phyloP scores from a whole-genome alignment of 2,113 vertebrate genomes.

The Microtus pennsylvanicus region DNA sequence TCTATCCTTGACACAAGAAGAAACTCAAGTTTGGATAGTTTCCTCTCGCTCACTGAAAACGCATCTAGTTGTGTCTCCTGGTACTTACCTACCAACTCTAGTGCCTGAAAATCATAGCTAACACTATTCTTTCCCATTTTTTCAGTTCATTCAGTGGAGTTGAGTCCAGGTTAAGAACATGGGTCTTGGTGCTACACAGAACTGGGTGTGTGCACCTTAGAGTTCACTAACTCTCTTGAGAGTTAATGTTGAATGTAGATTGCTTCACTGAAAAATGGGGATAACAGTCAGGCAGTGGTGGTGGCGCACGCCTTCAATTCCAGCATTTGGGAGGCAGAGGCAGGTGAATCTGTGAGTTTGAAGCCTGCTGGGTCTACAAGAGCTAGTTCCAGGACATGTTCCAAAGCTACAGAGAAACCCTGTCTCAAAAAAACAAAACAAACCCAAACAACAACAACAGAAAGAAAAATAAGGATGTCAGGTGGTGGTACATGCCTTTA shows the following conservation, averaged over 20 bases:
- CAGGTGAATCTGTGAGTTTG: too few relatives aligned
- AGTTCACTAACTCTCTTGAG: background rate
- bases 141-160: background rate
- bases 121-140: background rate
- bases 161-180: background rate
- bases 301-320: too few relatives aligned
- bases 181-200: background rate
- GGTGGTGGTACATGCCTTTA: rapidly evolving
- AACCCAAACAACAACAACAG: too few relatives aligned
- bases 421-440: too few relatives aligned
- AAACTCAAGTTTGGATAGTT: background rate
- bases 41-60: background rate
- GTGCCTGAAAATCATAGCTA: background rate
- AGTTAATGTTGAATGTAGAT: background rate
- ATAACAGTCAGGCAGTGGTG: too few relatives aligned
- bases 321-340: too few relatives aligned
- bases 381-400: too few relatives aligned
- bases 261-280: background rate
- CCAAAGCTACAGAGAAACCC: too few relatives aligned
- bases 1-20: background rate
- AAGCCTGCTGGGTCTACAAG: too few relatives aligned
- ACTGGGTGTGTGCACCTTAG: background rate
- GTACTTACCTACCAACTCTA: background rate
- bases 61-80: background rate
- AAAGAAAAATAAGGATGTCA: too few relatives aligned